Evolutionary conservation across 2,113 vertebrate genomes (phyloP), one percentile per base, ranked within the genome.

Genomic region (Tylochromis polylepis): DNA sequence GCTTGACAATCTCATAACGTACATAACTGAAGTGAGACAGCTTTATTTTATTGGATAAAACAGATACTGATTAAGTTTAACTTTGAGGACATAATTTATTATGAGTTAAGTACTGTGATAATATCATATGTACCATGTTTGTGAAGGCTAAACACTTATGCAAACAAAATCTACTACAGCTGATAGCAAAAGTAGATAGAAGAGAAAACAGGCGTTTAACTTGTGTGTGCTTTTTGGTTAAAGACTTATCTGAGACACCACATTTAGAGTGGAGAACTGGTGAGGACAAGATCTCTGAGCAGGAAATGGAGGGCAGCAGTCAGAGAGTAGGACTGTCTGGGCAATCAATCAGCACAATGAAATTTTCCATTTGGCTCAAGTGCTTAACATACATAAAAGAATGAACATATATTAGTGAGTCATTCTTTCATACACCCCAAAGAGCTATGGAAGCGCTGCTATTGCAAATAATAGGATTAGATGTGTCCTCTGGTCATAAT

Each of bases 201-300:
- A 18, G 11, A 20, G 15, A 53, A 67, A 38, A 59, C 7, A 58
- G 38, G n/a, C 46, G 36, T 53, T 11, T 24, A 83, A 60, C 41
- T 75, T 27, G 20, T 15, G 58, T 49, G 9, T 70, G 53, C 29
- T 14, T 24, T 27, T 31, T 49, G 22, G 72, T n/a, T 55, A 27
- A 82, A 11, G 72, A 43, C 81, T 94, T 92, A 93, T 93, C 91
- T 89, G 82, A 79, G 70, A 81, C 36, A 85, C 34, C 90, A 94
- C 18, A 92, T 89, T 92, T 82, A 90, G 75, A 90, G 77, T 27
- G 56, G 20, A 22, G 57, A 85, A 22, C 46, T 22, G 38, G 87
- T 41, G 78, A 53, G 77, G 57, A 31, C 67, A 79, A 83, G 87
- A 83, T 82, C 22, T 34, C 27, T 84, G 22, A 57, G 81, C 51